Base-by-base conservation (phyloP, 2,113 vertebrate species). In the Empidonax traillii region DNA sequence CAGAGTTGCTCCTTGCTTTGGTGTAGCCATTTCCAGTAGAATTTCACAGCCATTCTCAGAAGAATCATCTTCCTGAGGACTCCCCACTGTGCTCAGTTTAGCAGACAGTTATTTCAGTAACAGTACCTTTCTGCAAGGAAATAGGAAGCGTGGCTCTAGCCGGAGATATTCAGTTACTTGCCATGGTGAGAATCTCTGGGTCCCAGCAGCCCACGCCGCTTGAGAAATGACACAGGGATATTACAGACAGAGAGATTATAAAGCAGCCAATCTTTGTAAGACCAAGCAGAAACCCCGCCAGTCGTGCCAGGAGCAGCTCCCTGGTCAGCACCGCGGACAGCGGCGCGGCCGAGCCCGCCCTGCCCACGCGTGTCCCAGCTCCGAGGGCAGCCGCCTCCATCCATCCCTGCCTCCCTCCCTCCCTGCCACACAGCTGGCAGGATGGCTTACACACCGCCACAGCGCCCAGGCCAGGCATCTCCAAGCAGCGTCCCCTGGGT, bases 391-490 rank as follows among this genome's bases (percentile, higher is more conserved):
- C 1, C 35, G 1, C 41, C 8, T 56, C 51, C 51, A 28, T 28
- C 25, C 49, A 14, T 37, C 37, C 44, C 19, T 46, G 19, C 44
- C 23, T 30, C 52, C 13, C 10, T 9, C 14, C 23, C 19, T 25
- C 17, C n/a, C 17, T 9, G 7, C 51, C 39, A 1, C n/a, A 2
- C 5, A 7, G 51, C 37, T 10, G 30, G 47, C 41, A 17, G 2
- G 5, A 2, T 1, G 35, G 4, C 10, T 14, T 9, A 8, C 20
- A 41, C 61, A 3, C n/a, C 1, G 4, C 37, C 47, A 12, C 20
- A 24, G 18, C 19, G 4, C 28, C 21, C 8, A 8, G 41, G 28
- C 18, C 46, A 39, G 3, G 9, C 21, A 6, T 18, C 18, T 19
- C 69, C 20, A 37, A 46, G 65, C 15, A 2, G 30, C 12, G n/a